Base-by-base conservation (phyloP, 2,797 vertebrate species). In the Hypotaenidia philippensis region DNA sequence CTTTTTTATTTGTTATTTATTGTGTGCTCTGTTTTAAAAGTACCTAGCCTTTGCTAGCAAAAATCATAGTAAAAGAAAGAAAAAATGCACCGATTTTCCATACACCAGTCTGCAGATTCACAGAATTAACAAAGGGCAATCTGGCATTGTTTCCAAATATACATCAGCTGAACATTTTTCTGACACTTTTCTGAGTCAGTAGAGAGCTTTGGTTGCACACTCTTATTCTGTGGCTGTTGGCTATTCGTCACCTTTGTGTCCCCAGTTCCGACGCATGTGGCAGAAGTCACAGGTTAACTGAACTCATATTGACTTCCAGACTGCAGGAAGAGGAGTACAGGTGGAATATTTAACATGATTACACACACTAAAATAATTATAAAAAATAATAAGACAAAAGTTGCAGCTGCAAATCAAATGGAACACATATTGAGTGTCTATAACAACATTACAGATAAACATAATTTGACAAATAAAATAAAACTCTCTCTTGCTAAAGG, bases 251-350 rank as follows among this genome's bases (percentile, higher is more conserved):
- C 29, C 8, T 83, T 59, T 85, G 12, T 25, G 34, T n/a, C 11
- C 27, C 22, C n/a, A 74, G 19, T 60, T 94, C 57, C 17, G 2
- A 92, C 36, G 21, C 5, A 40, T 17, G 40, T 65, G 21, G 53
- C 29, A 91, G 26, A 44, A 83, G 60, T 23, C 31, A 49, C 11
- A 49, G 38, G 25, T 66, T 81, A 68, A 80, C 53, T 75, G 79
- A 94, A 97, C 38, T 86, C 40, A 61, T 14, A 56, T 4, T 85
- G 52, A 82, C 31, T 61, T 94, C 87, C 90, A 15, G 17, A 45
- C 19, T 75, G 56, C 38, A 52, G 23, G 27, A 83, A 85, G 31
- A 4, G 72, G 69, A 52, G 12, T 65, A 50, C 3, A 76, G 20
- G 41, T 50, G 32, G 18, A 88, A 76, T 36, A 29, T 38, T 90